Percentiles rank a stretch among this genome's conserved stretches.
These are phyloP conservation scores for Latheticus oryzae DNA, from an alignment of 2,888 invertebrate species.

Conservation along the genomic window DNA sequence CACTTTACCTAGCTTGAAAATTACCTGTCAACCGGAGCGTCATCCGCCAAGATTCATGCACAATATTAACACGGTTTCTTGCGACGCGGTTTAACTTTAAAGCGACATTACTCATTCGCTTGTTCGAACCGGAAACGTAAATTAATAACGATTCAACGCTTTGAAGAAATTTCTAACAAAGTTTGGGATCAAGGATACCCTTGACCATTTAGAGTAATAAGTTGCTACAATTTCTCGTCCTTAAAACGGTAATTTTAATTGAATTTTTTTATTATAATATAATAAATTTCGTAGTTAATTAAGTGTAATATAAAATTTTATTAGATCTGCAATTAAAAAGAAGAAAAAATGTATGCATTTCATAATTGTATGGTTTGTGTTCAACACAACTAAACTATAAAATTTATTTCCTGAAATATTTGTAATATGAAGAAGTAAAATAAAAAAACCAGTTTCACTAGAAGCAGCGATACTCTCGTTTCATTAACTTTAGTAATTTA, in stretches of 20 bases:
- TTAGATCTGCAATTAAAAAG: too few relatives aligned
- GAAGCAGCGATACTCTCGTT: slow-evolving; percentile 24
- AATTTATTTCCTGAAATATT: slow-evolving; percentile 27
- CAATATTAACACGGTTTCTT: slow-evolving; percentile 43
- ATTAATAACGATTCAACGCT: slow-evolving; percentile 32
- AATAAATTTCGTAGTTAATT: too few relatives aligned
- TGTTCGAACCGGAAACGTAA: slow-evolving; percentile 35
- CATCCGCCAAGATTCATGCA: slow-evolving; percentile 55
- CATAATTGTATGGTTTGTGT: too few relatives aligned
- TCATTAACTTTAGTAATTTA: slow-evolving; percentile 38
- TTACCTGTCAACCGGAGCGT: slow-evolving; percentile 63
- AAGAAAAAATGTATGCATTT: slow-evolving; percentile 6
- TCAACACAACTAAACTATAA: slow-evolving; percentile 10
- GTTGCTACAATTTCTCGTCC: too few relatives aligned
- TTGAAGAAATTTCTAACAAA: too few relatives aligned
- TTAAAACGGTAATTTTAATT: too few relatives aligned
- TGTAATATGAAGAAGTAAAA: too few relatives aligned
- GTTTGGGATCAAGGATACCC: too few relatives aligned
- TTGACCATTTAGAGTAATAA: too few relatives aligned
- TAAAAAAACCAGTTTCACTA: slow-evolving; percentile 28
- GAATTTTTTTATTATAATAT: too few relatives aligned
- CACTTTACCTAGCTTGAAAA: slow-evolving; percentile 57
- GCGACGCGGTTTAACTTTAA: slow-evolving; percentile 32
- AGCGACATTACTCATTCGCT: slow-evolving; percentile 38
- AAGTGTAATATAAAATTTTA: too few relatives aligned